Evolutionary conservation across 2,888 invertebrate genomes (phyloP).

Genomic region (Marronus borbonicus): DNA sequence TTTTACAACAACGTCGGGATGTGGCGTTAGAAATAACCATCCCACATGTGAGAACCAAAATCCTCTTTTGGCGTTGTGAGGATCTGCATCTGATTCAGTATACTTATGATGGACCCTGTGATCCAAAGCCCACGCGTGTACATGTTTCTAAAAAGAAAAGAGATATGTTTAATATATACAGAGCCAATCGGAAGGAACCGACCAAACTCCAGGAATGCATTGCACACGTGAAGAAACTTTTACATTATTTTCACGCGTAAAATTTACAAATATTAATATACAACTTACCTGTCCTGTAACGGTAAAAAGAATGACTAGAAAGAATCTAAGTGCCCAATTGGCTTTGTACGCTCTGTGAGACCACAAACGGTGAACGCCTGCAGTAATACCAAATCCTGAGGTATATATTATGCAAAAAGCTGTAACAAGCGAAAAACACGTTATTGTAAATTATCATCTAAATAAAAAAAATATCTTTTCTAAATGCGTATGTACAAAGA

Average conservation of each 20-base stretch:
- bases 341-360: constrained; percentile 86
- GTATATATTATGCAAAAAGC: constrained; percentile 77
- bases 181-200: too few relatives aligned
- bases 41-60: constrained; percentile 89
- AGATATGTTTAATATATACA: background rate
- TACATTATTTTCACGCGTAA: too few relatives aligned
- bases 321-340: constrained; percentile 78
- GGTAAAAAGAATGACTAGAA: constrained; percentile 82
- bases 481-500: too few relatives aligned
- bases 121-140: constrained; percentile 90
- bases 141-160: constrained; percentile 77
- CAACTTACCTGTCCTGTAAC: constrained; percentile 83
- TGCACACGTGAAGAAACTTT: too few relatives aligned
- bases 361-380: constrained; percentile 87
- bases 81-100: constrained; percentile 89
- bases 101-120: constrained; percentile 93
- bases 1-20: constrained; percentile 82
- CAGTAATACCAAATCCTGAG: constrained; percentile 89
- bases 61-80: constrained; percentile 87
- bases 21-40: constrained; percentile 90
- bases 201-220: too few relatives aligned
- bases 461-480: too few relatives aligned
- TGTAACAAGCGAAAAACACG: constrained; percentile 64
- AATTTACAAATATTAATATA: background rate
- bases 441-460: too few relatives aligned